Conservation (phyloP, 2,888 invertebrate species). For the Labia minor region DNA sequence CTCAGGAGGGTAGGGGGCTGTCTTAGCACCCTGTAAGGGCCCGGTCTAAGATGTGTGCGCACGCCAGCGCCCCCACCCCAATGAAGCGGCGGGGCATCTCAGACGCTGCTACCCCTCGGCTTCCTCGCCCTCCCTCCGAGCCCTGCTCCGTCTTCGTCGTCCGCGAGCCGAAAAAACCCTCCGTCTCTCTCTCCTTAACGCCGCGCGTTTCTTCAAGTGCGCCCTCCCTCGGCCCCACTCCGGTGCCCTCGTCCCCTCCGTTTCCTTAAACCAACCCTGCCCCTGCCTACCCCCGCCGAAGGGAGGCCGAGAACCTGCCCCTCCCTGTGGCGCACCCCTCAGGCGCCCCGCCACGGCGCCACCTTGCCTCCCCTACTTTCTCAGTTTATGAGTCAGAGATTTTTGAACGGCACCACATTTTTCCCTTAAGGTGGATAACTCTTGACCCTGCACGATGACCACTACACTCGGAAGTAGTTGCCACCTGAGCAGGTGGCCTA, state of each 20-base stretch:
- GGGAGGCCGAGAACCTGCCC: neutral
- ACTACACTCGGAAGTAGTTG: no score
- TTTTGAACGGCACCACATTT: neutral
- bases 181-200: constrained; percentile 21
- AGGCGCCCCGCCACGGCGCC: constrained; percentile 8
- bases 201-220: constrained; percentile 19
- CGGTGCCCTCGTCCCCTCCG: neutral
- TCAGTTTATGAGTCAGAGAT: constrained; percentile 13
- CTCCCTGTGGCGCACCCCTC: neutral
- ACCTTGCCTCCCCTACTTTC: constrained; percentile 13
- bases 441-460: no score
- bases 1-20: constrained; percentile 1
- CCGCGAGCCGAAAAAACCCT: constrained; percentile 23
- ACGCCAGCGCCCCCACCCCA: constrained; percentile 7
- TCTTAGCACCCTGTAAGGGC: constrained; percentile 13
- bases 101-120: constrained; percentile 19
- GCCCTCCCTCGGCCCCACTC: constrained; percentile 20
- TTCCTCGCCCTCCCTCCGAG: constrained; percentile 21
- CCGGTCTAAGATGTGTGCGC: constrained; percentile 13
- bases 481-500: no score
- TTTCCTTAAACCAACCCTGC: constrained; percentile 4
- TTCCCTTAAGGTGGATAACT: neutral
- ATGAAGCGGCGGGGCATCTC: constrained; percentile 17
- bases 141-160: neutral
- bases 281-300: neutral